phyloP scores from a whole-genome alignment of 2,797 vertebrate species.

The Vespertilio murinus region DNA sequence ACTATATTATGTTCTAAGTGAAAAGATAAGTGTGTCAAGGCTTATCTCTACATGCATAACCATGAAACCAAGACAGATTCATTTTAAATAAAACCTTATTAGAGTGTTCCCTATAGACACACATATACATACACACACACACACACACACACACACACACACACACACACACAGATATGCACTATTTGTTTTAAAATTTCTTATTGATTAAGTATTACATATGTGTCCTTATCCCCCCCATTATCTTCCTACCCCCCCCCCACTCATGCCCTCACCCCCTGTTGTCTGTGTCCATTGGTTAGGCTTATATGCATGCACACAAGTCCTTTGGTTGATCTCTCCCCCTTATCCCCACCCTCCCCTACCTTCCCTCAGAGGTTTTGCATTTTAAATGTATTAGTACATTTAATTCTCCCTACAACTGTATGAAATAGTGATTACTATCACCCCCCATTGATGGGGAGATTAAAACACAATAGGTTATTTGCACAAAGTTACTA shows the following conservation, averaged over 20 bases:
- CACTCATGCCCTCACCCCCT: too few species aligned
- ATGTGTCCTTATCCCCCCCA: too few species aligned
- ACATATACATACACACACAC: neutral
- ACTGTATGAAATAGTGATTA: neutral
- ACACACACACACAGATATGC: neutral
- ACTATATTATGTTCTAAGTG: neutral
- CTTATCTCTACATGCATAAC: neutral
- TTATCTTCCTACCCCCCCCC: too few species aligned
- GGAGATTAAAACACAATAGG: neutral
- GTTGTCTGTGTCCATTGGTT: too few species aligned
- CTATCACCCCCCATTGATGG: neutral
- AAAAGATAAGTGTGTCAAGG: neutral
- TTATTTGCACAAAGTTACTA: constrained; percentile 26
- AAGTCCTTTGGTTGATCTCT: too few species aligned
- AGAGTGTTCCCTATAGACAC: neutral
- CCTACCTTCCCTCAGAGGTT: too few species aligned
- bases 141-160: neutral
- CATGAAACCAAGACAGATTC: neutral
- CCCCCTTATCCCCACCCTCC: too few species aligned
- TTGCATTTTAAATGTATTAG: neutral
- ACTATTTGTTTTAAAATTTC: neutral
- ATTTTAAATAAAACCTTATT: constrained; percentile 24
- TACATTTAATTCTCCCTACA: neutral
- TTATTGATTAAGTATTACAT: too few species aligned
- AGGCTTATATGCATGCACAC: too few species aligned